Percentiles rank a stretch among this genome's conserved stretches.
These are phyloP conservation scores for Mantis religiosa DNA, from an alignment of 2,888 invertebrate genomes.

Conservation along the genomic window DNA sequence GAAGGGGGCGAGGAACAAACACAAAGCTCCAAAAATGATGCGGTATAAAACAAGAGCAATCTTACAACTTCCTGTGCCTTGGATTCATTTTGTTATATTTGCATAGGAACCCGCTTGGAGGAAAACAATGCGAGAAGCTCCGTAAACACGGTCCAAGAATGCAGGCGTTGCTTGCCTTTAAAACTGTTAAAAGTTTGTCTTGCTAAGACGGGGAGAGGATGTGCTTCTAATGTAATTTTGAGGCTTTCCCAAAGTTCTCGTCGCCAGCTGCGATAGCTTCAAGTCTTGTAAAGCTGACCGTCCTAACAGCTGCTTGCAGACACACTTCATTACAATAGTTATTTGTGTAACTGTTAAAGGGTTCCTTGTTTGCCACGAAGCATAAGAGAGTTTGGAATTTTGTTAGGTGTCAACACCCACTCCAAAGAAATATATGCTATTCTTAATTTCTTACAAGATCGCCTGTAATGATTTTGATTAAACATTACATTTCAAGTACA, in stretches of 20 bases:
- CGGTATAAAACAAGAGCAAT: background rate
- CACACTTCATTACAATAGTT: too few species aligned
- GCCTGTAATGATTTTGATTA: too few species aligned
- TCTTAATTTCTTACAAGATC: too few species aligned
- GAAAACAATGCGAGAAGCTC: background rate
- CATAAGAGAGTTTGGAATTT: too few species aligned
- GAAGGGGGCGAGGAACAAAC: too few species aligned
- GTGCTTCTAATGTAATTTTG: background rate
- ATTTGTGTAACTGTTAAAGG: too few species aligned
- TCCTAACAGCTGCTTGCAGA: background rate
- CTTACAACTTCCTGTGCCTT: background rate
- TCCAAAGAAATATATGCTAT: too few species aligned
- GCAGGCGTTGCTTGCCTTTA: background rate
- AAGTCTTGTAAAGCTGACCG: background rate
- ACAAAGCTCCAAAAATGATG: too few species aligned
- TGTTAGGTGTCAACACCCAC: too few species aligned
- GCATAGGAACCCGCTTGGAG: background rate
- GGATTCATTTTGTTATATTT: background rate
- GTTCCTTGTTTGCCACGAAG: too few species aligned
- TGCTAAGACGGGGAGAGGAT: background rate
- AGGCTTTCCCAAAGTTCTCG: background rate
- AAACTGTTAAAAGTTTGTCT: background rate
- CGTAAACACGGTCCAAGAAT: background rate
- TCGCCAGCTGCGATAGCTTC: background rate
- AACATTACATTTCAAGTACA: too few species aligned